Conservation (phyloP, 2,888 invertebrate species). For the Leptopilina drosophilae region DNA sequence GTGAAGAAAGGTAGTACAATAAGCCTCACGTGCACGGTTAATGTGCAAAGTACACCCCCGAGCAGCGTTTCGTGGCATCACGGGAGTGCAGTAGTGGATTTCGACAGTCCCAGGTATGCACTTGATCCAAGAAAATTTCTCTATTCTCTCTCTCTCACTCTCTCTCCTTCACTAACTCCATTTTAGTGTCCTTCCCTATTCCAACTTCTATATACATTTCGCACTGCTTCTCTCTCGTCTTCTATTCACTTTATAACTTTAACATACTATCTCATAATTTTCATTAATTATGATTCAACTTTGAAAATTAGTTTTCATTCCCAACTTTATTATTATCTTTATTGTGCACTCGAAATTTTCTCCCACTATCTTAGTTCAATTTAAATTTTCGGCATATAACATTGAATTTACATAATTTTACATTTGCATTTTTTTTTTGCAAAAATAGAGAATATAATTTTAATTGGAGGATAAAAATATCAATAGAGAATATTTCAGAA, state of each 20-base stretch:
- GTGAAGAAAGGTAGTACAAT: slow-evolving; percentile 95
- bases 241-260: slow-evolving; percentile 22
- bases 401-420: background rate
- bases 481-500: too few relatives aligned
- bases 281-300: background rate
- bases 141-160: background rate
- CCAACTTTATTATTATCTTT: background rate
- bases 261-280: slow-evolving; percentile 3
- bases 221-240: background rate
- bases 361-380: background rate
- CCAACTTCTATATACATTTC: slow-evolving; percentile 18
- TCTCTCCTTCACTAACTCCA: slow-evolving; percentile 11
- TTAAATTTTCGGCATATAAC: background rate
- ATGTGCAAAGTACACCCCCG: slow-evolving; percentile 89
- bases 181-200: background rate
- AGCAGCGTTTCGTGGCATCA: slow-evolving; percentile 90
- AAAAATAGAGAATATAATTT: too few relatives aligned
- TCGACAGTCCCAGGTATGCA: slow-evolving; percentile 79
- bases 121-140: slow-evolving; percentile 20
- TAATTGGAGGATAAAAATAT: too few relatives aligned
- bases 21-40: slow-evolving; percentile 91
- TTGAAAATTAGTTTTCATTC: slow-evolving; percentile 3
- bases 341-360: background rate
- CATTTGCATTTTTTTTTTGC: background rate
- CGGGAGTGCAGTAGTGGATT: slow-evolving; percentile 89